Evolutionary conservation across 2,113 vertebrate genomes (phyloP).

Genomic region (Callospermophilus lateralis): DNA sequence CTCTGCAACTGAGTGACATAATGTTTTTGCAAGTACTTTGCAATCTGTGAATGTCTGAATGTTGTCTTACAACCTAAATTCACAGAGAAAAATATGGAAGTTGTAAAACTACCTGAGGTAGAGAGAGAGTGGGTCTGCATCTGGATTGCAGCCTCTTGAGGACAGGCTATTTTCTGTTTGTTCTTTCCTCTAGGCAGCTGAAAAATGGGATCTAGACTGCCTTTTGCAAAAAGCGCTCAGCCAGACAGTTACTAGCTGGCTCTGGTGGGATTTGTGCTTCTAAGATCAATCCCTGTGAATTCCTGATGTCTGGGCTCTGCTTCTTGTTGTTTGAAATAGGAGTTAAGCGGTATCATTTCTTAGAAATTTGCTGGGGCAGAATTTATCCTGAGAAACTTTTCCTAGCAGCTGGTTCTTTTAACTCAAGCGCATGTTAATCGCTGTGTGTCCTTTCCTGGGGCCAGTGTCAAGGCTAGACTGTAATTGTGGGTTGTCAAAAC

Average conservation of each 20-base stretch:
- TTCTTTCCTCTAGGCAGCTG: not conserved
- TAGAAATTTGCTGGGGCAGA: not conserved
- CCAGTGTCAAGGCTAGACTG: not conserved
- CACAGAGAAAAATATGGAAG: not conserved
- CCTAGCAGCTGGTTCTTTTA: not conserved
- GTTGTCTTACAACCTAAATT: not conserved
- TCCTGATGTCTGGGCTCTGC: not conserved
- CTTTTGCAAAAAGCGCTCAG: not conserved
- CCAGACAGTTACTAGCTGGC: not conserved
- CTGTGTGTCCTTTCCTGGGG: not conserved
- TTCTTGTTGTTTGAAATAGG: not conserved
- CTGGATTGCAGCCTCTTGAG: rapidly evolving
- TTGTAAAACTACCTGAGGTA: not conserved
- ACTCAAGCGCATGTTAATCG: not conserved
- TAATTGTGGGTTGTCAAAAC: not conserved
- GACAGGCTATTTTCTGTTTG: not conserved
- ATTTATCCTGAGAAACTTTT: not conserved
- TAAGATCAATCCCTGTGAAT: not conserved
- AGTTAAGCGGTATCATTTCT: not conserved
- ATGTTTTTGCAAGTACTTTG: not conserved
- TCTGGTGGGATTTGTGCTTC: not conserved
- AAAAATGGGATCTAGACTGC: not conserved
- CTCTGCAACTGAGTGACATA: no score
- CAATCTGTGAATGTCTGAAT: not conserved
- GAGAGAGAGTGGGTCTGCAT: not conserved